Conservation (phyloP, 2,888 invertebrate genomes). For the Xanthorhoe spadicearia region DNA sequence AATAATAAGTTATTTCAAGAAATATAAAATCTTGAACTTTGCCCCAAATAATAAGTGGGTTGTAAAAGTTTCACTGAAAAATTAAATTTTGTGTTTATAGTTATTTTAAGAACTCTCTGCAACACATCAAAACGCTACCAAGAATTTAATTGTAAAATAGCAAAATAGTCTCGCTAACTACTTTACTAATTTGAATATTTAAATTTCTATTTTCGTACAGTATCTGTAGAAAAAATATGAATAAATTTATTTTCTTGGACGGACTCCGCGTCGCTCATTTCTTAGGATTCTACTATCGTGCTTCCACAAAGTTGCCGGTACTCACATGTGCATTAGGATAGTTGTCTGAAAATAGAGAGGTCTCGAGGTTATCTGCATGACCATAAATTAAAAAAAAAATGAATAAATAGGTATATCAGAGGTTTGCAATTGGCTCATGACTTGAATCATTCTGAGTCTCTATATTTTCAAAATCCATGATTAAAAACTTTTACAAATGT, state of each 20-base stretch:
- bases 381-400: neutral
- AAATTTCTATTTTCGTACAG: conserved; percentile 1
- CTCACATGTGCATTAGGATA: conserved; percentile 27
- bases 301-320: conserved; percentile 57
- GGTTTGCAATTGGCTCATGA: neutral
- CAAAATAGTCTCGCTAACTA: too few species aligned
- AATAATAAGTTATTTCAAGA: too few species aligned
- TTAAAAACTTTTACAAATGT: too few species aligned
- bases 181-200: too few species aligned
- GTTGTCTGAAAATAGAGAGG: conserved; percentile 7
- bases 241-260: conserved; percentile 53
- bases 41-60: too few species aligned
- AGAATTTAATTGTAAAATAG: too few species aligned
- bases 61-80: too few species aligned
- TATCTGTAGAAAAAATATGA: conserved; percentile 52
- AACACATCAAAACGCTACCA: too few species aligned
- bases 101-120: too few species aligned
- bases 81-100: too few species aligned
- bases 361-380: conserved; percentile 1
- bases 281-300: conserved; percentile 67
- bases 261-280: conserved; percentile 53
- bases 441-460: neutral
- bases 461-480: too few species aligned
- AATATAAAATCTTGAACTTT: too few species aligned
- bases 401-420: neutral